phyloP scores from a whole-genome alignment of 2,113 vertebrate genomes.

The human region GRCh38 chr6:53353001-53353500 shows the following conservation, averaged over 20 bases:
- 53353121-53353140: not conserved
- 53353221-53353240: not conserved
- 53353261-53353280: not conserved
- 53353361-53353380: not conserved
- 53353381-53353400: not conserved
- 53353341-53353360: not conserved
- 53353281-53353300: not conserved
- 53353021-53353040: not conserved
- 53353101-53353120: not conserved
- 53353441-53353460: not conserved
- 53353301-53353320: not conserved
- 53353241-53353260: not conserved
- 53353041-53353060: not conserved
- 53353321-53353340: not conserved
- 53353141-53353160: constrained; percentile 20
- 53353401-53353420: not conserved
- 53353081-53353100: not conserved
- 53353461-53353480: not conserved
- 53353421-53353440: not conserved
- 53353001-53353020: not conserved
- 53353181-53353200: not conserved
- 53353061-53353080: not conserved
- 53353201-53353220: not conserved
- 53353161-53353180: not conserved
- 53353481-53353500: not conserved